phyloP scores from a whole-genome alignment of 2,113 vertebrate genomes.

The Xyrauchen texanus region DNA sequence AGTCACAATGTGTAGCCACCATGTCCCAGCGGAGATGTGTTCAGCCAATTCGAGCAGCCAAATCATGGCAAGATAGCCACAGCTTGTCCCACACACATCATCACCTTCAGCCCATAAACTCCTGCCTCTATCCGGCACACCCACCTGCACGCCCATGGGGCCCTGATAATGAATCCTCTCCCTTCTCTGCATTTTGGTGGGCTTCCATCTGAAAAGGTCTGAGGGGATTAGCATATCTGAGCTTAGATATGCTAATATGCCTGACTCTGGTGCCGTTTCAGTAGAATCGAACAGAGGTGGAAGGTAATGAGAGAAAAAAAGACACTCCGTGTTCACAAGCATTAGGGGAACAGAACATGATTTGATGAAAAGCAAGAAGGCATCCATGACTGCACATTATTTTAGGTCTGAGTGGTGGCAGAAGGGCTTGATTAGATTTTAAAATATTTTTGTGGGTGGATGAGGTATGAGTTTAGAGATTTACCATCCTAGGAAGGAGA shows the following conservation, averaged over 20 bases:
- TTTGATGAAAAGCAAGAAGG: constrained; percentile 66
- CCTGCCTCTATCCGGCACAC: constrained; percentile 31
- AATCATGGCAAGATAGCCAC: constrained; percentile 29
- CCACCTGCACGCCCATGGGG: constrained; percentile 35
- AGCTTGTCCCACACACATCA: constrained; percentile 55
- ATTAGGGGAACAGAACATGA: constrained; percentile 59
- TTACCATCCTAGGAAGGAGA: background rate
- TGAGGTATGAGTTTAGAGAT: constrained; percentile 37
- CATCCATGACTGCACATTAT: constrained; percentile 65
- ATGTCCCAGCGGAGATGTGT: constrained; percentile 41
- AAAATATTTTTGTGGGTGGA: constrained; percentile 37
- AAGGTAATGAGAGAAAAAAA: constrained; percentile 50
- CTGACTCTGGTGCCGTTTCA: constrained; percentile 56
- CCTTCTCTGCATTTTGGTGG: constrained; percentile 62
- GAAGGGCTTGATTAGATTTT: constrained; percentile 23
- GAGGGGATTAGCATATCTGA: constrained; percentile 74
- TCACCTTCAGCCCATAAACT: constrained; percentile 44
- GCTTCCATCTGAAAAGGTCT: constrained; percentile 60
- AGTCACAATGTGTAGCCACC: constrained; percentile 35
- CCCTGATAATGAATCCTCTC: constrained; percentile 57
- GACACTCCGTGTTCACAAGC: constrained; percentile 45
- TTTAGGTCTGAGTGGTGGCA: constrained; percentile 45
- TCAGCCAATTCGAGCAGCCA: constrained; percentile 30
- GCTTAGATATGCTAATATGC: constrained; percentile 72
- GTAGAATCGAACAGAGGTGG: constrained; percentile 52